Conservation (phyloP, 1,140 invertebrate genomes). For the Lanistes nyassanus region DNA sequence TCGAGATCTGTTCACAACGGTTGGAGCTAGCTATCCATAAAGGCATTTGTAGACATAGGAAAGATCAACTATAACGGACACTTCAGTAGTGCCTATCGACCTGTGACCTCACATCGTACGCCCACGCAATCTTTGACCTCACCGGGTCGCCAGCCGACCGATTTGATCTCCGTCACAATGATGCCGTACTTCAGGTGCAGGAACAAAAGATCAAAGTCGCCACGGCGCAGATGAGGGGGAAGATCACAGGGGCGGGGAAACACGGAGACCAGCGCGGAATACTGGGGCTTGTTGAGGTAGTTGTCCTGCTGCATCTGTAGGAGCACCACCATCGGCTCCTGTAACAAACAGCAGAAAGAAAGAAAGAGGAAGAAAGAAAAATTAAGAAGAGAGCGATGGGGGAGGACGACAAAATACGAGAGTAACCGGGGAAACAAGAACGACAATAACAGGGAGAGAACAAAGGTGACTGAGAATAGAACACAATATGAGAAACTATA, state of each 20-base stretch:
- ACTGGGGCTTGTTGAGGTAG: slow-evolving; percentile 19
- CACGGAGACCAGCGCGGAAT: not conserved
- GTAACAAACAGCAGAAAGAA: not conserved
- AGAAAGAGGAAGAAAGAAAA: not conserved
- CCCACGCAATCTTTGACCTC: not conserved
- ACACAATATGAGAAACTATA: not conserved
- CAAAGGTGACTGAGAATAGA: too few relatives aligned
- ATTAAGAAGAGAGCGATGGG: not conserved
- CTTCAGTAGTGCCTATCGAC: too few relatives aligned
- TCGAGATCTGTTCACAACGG: too few relatives aligned
- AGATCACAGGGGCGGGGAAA: not conserved
- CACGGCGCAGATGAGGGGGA: not conserved
- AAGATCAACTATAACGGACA: too few relatives aligned
- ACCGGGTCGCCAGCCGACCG: slow-evolving; percentile 21
- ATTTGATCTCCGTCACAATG: slow-evolving; percentile 20
- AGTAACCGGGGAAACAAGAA: too few relatives aligned
- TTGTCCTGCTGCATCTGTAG: slow-evolving; percentile 26
- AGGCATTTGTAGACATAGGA: too few relatives aligned
- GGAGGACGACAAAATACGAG: not conserved
- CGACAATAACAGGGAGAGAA: too few relatives aligned
- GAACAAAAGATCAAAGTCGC: slow-evolving; percentile 22
- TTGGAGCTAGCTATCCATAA: too few relatives aligned
- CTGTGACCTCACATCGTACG: too few relatives aligned
- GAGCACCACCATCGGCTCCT: slow-evolving; percentile 25
- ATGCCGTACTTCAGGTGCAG: slow-evolving; percentile 13